A percentile compares a stretch with the other conserved stretches of the same genome.
These are phyloP conservation scores for Sterna hirundo DNA, from an alignment of 2,113 vertebrate genomes.

Conservation along the genomic window DNA sequence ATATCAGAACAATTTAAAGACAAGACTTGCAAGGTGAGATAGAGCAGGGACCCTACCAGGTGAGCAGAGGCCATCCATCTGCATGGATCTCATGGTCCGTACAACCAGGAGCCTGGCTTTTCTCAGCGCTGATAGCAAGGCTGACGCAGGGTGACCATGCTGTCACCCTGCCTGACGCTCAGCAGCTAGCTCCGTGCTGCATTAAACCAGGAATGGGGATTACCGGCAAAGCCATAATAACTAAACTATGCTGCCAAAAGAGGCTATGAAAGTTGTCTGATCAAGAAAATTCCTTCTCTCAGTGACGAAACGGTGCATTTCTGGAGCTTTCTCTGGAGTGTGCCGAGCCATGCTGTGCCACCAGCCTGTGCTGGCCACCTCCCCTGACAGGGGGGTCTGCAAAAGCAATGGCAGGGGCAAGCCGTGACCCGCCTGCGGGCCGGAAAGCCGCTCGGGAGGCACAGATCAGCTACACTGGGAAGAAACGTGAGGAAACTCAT, in stretches of 20 bases:
- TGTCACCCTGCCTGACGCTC: neutral
- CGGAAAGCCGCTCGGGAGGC: neutral
- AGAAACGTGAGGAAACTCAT: neutral
- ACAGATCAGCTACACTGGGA: fast-evolving
- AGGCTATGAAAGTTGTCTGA: neutral
- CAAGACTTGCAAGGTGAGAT: neutral
- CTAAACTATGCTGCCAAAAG: neutral
- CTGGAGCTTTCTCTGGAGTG: neutral
- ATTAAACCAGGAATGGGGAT: neutral
- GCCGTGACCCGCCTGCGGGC: fast-evolving
- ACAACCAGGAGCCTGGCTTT: neutral
- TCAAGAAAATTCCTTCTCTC: neutral
- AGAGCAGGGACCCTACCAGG: neutral
- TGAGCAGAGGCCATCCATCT: neutral
- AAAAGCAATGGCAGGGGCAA: neutral
- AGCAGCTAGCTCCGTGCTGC: neutral
- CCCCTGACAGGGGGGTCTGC: neutral
- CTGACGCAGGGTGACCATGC: neutral
- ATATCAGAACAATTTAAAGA: neutral
- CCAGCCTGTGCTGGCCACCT: neutral
- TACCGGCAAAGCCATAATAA: neutral
- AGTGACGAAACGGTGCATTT: neutral
- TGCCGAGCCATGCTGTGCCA: neutral
- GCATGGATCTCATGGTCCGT: neutral
- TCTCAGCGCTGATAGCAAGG: neutral